Evolutionary conservation across 2,888 invertebrate species (phyloP).

Genomic region (Habrosyne pyritoides): DNA sequence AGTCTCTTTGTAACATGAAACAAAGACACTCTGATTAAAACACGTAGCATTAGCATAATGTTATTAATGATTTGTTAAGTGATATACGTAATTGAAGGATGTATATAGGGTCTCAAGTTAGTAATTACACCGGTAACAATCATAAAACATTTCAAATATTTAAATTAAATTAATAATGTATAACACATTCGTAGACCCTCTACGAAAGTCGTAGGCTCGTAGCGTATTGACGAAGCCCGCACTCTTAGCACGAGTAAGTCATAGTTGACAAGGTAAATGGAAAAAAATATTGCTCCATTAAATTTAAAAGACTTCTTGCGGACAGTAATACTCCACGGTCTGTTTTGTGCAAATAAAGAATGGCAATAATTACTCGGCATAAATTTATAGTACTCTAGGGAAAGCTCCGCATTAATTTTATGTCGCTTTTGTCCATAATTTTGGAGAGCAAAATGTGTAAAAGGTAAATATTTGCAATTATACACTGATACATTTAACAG

Average conservation of each 20-base stretch:
- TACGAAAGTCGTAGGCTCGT: slow-evolving; percentile 1
- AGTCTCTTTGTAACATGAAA: too few species aligned
- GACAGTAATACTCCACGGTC: slow-evolving; percentile 29
- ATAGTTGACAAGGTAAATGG: slow-evolving; percentile 29
- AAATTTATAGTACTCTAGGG: slow-evolving; percentile 43
- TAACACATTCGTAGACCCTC: neutral
- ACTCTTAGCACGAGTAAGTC: slow-evolving; percentile 19
- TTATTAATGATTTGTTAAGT: too few species aligned
- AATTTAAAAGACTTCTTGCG: slow-evolving; percentile 42
- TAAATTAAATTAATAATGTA: neutral
- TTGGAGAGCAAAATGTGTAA: neutral
- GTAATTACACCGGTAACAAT: neutral
- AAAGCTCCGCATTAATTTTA: slow-evolving; percentile 48
- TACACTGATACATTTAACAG: neutral
- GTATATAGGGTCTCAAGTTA: too few species aligned
- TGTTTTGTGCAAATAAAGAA: slow-evolving; percentile 44
- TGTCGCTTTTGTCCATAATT: slow-evolving; percentile 22
- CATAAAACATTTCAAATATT: neutral
- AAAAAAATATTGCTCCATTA: slow-evolving; percentile 43
- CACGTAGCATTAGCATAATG: too few species aligned
- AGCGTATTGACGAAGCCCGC: slow-evolving; percentile 17
- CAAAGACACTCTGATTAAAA: too few species aligned
- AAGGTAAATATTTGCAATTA: neutral
- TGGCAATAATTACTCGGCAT: slow-evolving; percentile 50
- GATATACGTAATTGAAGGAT: too few species aligned